Percentiles rank a stretch among this genome's conserved stretches.
phyloP scores from a whole-genome alignment of 2,888 invertebrate species.

The Drosophila pseudotalamancana region DNA sequence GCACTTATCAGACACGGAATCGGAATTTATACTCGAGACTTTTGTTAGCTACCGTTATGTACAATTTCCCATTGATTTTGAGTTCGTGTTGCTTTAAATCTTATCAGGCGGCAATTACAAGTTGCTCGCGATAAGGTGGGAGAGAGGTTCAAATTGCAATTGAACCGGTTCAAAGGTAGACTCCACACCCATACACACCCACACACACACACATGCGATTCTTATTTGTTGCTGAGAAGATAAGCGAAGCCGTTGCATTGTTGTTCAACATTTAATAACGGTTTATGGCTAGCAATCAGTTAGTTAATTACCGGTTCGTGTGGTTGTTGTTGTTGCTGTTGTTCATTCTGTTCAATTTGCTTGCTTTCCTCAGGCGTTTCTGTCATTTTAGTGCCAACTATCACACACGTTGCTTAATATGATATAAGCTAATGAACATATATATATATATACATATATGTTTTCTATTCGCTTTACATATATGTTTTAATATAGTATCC shows the following conservation, averaged over 20 bases:
- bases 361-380: conserved; percentile 13
- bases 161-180: conserved; percentile 45
- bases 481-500: conserved; percentile 18
- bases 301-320: conserved; percentile 60
- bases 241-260: conserved; percentile 4
- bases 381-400: conserved; percentile 44
- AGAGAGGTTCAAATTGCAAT: conserved; percentile 28
- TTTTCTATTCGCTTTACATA: conserved; percentile 6
- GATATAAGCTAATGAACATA: conserved; percentile 6
- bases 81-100: conserved; percentile 47
- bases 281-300: conserved; percentile 21
- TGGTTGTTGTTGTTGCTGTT: conserved; percentile 2
- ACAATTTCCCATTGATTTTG: conserved; percentile 24
- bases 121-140: conserved; percentile 41
- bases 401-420: conserved; percentile 14
- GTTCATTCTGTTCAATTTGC: conserved; percentile 16
- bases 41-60: neutral
- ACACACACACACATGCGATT: neutral
- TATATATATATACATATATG: conserved; percentile 10
- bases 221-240: conserved; percentile 16
- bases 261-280: conserved; percentile 21
- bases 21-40: conserved; percentile 9
- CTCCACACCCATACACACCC: neutral
- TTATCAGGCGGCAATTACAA: conserved; percentile 49
- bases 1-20: conserved; percentile 20